phyloP scores from a whole-genome alignment of 1,140 invertebrate species.

The Dolichoris vasculosae region DNA sequence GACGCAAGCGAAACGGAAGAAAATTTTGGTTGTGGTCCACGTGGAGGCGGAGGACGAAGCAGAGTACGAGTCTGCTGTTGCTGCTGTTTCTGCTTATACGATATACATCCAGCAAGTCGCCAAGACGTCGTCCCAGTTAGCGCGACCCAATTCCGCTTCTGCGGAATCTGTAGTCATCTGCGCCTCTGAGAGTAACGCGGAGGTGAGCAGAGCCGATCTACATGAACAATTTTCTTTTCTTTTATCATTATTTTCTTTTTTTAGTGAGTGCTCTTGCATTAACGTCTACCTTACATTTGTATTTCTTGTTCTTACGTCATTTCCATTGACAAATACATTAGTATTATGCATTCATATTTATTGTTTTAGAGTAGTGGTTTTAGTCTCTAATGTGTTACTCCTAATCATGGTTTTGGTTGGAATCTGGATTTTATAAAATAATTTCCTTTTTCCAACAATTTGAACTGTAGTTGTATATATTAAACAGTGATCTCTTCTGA shows the following conservation, averaged over 20 bases:
- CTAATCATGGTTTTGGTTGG: too few species aligned
- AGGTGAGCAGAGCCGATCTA: slow-evolving; percentile 44
- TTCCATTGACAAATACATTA: neutral
- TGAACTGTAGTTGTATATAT: too few species aligned
- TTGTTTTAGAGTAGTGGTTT: too few species aligned
- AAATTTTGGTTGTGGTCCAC: neutral
- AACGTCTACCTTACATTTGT: neutral
- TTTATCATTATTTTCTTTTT: neutral
- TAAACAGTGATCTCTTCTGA: too few species aligned
- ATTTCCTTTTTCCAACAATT: too few species aligned
- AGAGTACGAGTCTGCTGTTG: slow-evolving; percentile 3
- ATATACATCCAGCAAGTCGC: slow-evolving; percentile 8
- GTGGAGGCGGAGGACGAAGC: slow-evolving; percentile 26
- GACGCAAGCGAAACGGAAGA: neutral
- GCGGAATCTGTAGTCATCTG: slow-evolving; percentile 50
- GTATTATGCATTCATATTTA: neutral
- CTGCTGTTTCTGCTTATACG: neutral
- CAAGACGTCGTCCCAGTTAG: slow-evolving; percentile 51
- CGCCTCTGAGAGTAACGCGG: slow-evolving; percentile 37
- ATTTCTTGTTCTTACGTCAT: neutral
- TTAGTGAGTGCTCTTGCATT: neutral
- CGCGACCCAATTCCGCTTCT: slow-evolving; percentile 49
- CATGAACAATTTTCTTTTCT: neutral
- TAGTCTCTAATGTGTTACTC: too few species aligned
- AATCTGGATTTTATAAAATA: too few species aligned